phyloP scores from a whole-genome alignment of 2,113 vertebrate species.

The Aspidoscelis tigris region DNA sequence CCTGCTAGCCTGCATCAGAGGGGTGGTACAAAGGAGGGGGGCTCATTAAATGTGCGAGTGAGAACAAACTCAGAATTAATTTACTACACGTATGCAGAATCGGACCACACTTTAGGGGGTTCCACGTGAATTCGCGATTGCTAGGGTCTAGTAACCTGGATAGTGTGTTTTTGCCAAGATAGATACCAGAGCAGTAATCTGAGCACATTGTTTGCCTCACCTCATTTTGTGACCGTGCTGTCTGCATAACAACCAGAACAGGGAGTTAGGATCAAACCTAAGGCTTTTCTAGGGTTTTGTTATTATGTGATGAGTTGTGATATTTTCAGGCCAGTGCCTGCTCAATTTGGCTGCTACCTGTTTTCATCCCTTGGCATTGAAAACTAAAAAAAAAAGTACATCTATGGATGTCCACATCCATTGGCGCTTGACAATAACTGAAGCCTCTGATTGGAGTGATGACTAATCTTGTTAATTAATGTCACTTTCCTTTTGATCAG shows the following conservation, averaged over 20 bases:
- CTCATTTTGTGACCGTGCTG: background rate
- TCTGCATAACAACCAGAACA: background rate
- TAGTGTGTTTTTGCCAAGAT: conserved; percentile 15
- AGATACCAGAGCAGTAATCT: background rate
- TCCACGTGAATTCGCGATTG: background rate
- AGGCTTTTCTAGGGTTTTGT: background rate
- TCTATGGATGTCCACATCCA: background rate
- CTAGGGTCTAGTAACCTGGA: conserved; percentile 12
- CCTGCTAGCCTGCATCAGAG: too few species aligned
- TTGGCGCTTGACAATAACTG: background rate
- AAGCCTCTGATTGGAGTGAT: conserved; percentile 15
- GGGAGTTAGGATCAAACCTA: background rate
- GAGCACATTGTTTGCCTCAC: background rate
- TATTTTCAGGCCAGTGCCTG: conserved; percentile 21
- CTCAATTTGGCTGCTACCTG: background rate
- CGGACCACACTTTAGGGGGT: too few species aligned
- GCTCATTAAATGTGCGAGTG: too few species aligned
- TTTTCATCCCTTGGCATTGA: conserved; percentile 32
- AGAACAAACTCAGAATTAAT: too few species aligned
- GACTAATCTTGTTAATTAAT: conserved; percentile 51
- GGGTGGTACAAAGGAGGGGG: too few species aligned
- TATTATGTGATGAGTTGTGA: conserved; percentile 28
- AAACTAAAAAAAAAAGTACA: background rate
- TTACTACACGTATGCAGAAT: too few species aligned
- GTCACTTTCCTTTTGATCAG: conserved; percentile 31